phyloP scores from a whole-genome alignment of 2,113 vertebrate species.

The Melanerpes formicivorus region DNA sequence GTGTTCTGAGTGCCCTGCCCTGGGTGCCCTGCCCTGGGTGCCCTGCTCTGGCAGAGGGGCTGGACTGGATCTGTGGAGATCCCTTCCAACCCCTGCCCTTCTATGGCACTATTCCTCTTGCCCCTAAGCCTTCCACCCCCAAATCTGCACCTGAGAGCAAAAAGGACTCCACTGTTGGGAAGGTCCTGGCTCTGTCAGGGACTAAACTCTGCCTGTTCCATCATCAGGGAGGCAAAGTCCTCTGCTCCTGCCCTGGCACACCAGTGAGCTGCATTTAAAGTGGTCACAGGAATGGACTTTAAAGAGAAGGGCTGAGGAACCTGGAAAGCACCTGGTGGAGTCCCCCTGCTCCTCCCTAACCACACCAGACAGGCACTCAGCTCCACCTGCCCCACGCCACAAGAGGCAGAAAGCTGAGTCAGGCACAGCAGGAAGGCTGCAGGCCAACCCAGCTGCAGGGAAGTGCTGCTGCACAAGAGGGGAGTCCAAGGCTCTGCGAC shows the following conservation, averaged over 20 bases:
- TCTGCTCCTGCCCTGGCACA: neutral
- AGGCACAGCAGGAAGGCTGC: neutral
- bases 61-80: too few relatives aligned
- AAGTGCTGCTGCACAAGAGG: neutral
- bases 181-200: neutral
- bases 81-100: too few relatives aligned
- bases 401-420: neutral
- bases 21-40: too few relatives aligned
- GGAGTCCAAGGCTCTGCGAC: neutral
- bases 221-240: neutral
- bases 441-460: neutral
- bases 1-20: too few relatives aligned
- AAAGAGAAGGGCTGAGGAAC: neutral
- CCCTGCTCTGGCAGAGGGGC: too few relatives aligned
- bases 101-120: neutral
- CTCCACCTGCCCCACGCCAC: neutral
- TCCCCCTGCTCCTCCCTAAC: neutral
- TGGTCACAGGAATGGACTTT: rapidly evolving
- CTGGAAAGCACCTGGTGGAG: neutral
- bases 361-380: neutral
- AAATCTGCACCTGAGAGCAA: neutral
- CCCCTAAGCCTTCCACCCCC: neutral
- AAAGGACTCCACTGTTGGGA: neutral
- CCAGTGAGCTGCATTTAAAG: neutral
- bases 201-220: neutral